Evolutionary conservation across 2,797 vertebrate genomes (phyloP), one percentile per base, ranked within the genome.

Genomic region (Phrynocephalus vlangalii): DNA sequence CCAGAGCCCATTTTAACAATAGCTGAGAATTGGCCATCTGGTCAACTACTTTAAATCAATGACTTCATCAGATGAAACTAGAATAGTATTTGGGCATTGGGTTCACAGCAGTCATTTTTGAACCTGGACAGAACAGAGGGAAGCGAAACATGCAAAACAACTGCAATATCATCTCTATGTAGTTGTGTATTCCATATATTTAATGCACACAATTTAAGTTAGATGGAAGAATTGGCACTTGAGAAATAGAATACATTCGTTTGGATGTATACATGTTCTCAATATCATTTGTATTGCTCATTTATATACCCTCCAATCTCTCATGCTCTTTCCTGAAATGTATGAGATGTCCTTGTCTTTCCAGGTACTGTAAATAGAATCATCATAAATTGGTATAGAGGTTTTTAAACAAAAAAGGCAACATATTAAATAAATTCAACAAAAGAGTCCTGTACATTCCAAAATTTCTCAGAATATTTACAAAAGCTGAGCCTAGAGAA

Each of bases 51-150:
- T 60, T 56, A 13, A 38, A 50, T 28, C 52, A 84, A 20, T 72
- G 76, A 84, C 16, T 88, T 88, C 50, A 84, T 83, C 82, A 88
- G 67, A 71, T 79, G 52, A 82, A 88, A 79, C 50, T 80, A 30
- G 77, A 82, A 71, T 20, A 18, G 10, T n/a, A 44, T 81, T 86
- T 50, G 38, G 15, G 66, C 30, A 68, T 5, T 13, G 30, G 22
- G 0, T 30, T 33, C 7, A 76, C 30, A n/a, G 6, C 6, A 52
- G 20, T 2, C 24, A 71, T 48, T 33, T 30, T 48, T 28, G 3
- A 63, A 71, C 20, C 30, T 63, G 60, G 60, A 16, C 60, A 63
- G 22, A 48, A 48, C 38, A n/a, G 10, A 56, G 5, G 3, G 3
- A 3, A 33, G 66, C 67, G 44, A 71, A 84, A 5, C 28, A 26